Percentiles rank a stretch among this genome's conserved stretches.
phyloP scores from a whole-genome alignment of 92 coral and sea anemone species.

The Galaxea fascicularis region DNA sequence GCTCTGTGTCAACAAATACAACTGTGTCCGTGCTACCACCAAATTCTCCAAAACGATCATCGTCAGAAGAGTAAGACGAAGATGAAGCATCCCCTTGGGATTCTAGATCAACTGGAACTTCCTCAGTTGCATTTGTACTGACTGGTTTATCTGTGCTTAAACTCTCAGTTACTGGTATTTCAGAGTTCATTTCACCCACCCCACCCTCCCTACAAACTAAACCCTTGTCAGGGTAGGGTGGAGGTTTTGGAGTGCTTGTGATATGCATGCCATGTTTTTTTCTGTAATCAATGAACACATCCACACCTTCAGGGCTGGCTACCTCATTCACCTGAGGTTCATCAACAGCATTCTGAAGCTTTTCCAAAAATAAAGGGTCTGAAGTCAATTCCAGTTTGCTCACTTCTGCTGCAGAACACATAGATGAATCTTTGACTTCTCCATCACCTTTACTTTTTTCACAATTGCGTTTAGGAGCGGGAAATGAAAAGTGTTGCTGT shows the following conservation, averaged over 20 bases:
- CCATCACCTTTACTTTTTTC: not conserved
- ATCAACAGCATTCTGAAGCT: not conserved
- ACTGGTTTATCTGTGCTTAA: conserved; percentile 9
- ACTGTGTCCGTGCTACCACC: conserved; percentile 80
- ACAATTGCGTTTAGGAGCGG: not conserved
- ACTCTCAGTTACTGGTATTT: not conserved
- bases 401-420: not conserved
- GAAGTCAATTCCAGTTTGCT: not conserved
- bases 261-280: conserved; percentile 72
- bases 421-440: not conserved
- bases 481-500: not conserved
- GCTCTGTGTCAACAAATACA: conserved; percentile 70
- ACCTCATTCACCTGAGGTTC: not conserved
- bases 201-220: conserved; percentile 8
- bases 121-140: conserved; percentile 2
- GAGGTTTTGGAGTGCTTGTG: conserved; percentile 76
- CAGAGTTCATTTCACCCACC: conserved; percentile 21
- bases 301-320: conserved; percentile 71
- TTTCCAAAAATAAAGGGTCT: not conserved
- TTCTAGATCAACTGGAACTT: conserved; percentile 19
- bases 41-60: conserved; percentile 68
- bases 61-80: conserved; percentile 78
- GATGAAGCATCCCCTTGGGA: conserved; percentile 64
- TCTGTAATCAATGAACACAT: conserved; percentile 75
- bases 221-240: conserved; percentile 24